Evolutionary conservation across 1,140 invertebrate species (phyloP).

Genomic region (Heliconius nattereri): DNA sequence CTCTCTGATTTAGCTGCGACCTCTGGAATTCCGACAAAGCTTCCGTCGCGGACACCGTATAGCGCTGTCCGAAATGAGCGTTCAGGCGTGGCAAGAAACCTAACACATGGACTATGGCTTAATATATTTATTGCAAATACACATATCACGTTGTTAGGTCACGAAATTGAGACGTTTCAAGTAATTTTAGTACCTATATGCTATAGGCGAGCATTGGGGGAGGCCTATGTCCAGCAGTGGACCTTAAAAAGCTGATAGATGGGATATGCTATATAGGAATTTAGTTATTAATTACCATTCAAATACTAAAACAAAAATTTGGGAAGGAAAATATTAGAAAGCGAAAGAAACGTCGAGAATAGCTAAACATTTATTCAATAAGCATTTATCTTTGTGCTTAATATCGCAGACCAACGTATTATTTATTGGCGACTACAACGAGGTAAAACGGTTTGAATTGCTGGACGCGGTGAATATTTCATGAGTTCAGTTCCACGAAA

Average conservation of each 20-base stretch:
- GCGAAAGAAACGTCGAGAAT: too few species aligned
- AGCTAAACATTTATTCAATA: neutral
- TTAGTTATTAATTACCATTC: neutral
- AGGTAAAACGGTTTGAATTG: conserved; percentile 18
- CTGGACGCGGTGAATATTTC: conserved; percentile 43
- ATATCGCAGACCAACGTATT: conserved; percentile 6
- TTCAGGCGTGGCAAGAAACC: conserved; percentile 85
- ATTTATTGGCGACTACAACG: conserved; percentile 24
- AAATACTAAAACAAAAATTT: neutral
- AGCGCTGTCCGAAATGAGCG: conserved; percentile 84
- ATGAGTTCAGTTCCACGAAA: conserved; percentile 38
- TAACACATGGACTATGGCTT: conserved; percentile 47
- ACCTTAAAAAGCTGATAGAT: too few species aligned
- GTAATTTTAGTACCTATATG: neutral
- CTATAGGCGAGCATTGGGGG: too few species aligned
- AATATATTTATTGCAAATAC: conserved; percentile 19
- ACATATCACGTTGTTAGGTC: conserved; percentile 1
- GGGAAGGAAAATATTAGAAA: too few species aligned
- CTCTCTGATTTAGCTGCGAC: conserved; percentile 81
- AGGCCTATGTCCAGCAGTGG: too few species aligned
- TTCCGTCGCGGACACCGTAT: conserved; percentile 84
- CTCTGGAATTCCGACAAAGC: conserved; percentile 86
- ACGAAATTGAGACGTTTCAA: conserved; percentile 4
- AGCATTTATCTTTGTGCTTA: neutral
- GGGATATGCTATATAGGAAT: neutral